Percentiles rank a stretch among this genome's conserved stretches.
These are phyloP conservation scores for Mugil cephalus DNA, from an alignment of 2,113 vertebrate species.

Conservation along the genomic window DNA sequence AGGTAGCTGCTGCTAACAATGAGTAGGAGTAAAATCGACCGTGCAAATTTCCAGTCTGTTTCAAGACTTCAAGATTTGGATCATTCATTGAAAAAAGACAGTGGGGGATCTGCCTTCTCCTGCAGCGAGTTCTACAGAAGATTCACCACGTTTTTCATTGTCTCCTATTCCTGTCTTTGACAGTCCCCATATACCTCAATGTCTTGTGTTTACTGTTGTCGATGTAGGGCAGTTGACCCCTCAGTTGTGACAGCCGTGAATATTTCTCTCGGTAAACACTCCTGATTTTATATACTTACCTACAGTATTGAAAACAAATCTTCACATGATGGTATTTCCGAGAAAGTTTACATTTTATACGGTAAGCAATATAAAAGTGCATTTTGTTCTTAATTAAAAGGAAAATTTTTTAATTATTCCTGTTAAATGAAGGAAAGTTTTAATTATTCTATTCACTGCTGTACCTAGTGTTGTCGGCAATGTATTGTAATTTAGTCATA, in stretches of 20 bases:
- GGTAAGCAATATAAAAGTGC: background rate
- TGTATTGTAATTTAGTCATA: too few species aligned
- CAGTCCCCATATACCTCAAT: constrained; percentile 6
- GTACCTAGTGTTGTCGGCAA: too few species aligned
- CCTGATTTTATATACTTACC: constrained; percentile 8
- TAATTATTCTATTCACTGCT: background rate
- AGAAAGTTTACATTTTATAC: background rate
- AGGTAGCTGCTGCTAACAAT: constrained; percentile 44
- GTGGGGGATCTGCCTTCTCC: constrained; percentile 34
- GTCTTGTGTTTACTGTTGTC: constrained; percentile 20
- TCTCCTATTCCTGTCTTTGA: constrained; percentile 23
- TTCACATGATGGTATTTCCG: background rate
- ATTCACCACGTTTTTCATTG: constrained; percentile 4
- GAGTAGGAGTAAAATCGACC: constrained; percentile 9
- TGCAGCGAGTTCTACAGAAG: background rate
- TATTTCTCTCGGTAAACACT: background rate
- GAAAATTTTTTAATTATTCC: background rate
- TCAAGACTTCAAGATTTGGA: constrained; percentile 42
- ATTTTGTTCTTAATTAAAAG: background rate
- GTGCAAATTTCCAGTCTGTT: constrained; percentile 50
- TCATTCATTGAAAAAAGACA: constrained; percentile 55
- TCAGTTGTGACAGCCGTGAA: background rate
- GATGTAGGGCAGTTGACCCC: background rate
- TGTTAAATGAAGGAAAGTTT: background rate
- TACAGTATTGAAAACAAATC: background rate